Evolutionary conservation across 1,140 invertebrate genomes (phyloP).

Genomic region (Drosophila equinoxialis): DNA sequence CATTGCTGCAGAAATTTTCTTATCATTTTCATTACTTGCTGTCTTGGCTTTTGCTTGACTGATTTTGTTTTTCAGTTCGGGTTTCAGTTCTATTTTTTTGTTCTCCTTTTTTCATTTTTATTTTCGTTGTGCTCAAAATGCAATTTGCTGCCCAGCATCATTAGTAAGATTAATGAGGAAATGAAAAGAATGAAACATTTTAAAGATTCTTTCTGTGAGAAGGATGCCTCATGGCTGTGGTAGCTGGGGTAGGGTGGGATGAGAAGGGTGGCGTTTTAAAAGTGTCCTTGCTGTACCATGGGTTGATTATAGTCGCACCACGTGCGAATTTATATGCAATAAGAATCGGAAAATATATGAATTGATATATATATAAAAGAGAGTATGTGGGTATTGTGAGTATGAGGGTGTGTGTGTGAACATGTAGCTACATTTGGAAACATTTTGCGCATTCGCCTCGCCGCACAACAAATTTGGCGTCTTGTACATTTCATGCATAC

Average conservation of each 20-base stretch:
- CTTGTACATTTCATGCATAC: conserved; percentile 80
- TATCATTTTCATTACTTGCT: conserved; percentile 79
- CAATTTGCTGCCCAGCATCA: conserved; percentile 77
- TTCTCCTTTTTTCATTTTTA: conserved; percentile 41
- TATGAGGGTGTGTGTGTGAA: conserved; percentile 32
- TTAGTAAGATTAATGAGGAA: conserved; percentile 77
- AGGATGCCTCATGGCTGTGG: background rate
- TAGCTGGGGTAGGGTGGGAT: background rate
- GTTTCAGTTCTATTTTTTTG: conserved; percentile 29
- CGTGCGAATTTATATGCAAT: conserved; percentile 81
- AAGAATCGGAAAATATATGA: conserved; percentile 79
- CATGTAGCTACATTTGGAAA: conserved; percentile 33
- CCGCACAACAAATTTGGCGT: conserved; percentile 81
- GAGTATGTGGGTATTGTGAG: conserved; percentile 20
- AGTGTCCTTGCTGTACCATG: conserved; percentile 62
- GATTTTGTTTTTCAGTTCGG: conserved; percentile 61
- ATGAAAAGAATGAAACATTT: conserved; percentile 43
- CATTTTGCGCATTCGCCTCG: conserved; percentile 79
- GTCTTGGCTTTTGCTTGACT: conserved; percentile 79
- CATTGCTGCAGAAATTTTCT: conserved; percentile 81
- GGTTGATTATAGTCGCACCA: conserved; percentile 79
- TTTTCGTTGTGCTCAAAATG: conserved; percentile 44
- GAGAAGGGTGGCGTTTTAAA: conserved; percentile 32
- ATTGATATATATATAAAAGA: conserved; percentile 19
- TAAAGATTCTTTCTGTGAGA: conserved; percentile 35